A percentile compares a stretch with the other conserved stretches of the same genome.
Conservation (phyloP, 2,888 invertebrate genomes). For the Drosophila paracracens region DNA sequence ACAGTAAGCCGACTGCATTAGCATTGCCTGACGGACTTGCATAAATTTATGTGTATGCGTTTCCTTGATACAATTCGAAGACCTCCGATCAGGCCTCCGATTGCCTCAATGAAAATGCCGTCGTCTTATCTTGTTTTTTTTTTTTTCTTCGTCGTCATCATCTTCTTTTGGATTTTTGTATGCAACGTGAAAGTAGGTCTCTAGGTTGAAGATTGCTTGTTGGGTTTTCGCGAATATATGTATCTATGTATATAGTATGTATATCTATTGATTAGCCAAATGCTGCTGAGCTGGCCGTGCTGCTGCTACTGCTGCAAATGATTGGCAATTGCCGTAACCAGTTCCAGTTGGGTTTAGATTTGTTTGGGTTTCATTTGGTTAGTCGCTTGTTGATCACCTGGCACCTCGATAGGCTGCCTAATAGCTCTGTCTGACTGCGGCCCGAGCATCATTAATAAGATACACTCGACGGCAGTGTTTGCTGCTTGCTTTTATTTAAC, state of each 20-base stretch:
- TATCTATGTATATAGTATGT: slow-evolving; percentile 3
- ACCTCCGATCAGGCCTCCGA: slow-evolving; percentile 57
- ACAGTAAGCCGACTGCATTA: slow-evolving; percentile 61
- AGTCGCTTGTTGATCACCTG: slow-evolving; percentile 21
- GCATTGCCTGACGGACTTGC: slow-evolving; percentile 72
- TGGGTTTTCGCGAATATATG: slow-evolving; percentile 53
- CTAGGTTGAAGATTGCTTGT: slow-evolving; percentile 64
- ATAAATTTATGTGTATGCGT: slow-evolving; percentile 68
- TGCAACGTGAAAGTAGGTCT: slow-evolving; percentile 75
- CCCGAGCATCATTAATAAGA: slow-evolving; percentile 70
- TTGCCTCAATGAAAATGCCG: slow-evolving; percentile 54
- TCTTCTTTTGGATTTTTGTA: slow-evolving; percentile 45
- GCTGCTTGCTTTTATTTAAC: slow-evolving; percentile 61
- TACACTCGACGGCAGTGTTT: slow-evolving; percentile 32
- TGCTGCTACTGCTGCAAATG: slow-evolving; percentile 35
- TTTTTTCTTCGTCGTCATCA: not conserved
- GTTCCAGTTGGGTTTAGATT: slow-evolving; percentile 58
- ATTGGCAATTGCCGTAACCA: slow-evolving; percentile 69
- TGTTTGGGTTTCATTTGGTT: slow-evolving; percentile 31
- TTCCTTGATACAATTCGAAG: slow-evolving; percentile 79
- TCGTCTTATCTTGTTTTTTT: slow-evolving; percentile 23
- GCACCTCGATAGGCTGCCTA: slow-evolving; percentile 50
- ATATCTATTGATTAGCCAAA: slow-evolving; percentile 60
- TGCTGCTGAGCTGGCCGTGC: slow-evolving; percentile 17
- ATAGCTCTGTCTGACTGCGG: slow-evolving; percentile 61